Conservation (phyloP, 2,113 vertebrate species). For the Protobothrops mucrosquamatus region DNA sequence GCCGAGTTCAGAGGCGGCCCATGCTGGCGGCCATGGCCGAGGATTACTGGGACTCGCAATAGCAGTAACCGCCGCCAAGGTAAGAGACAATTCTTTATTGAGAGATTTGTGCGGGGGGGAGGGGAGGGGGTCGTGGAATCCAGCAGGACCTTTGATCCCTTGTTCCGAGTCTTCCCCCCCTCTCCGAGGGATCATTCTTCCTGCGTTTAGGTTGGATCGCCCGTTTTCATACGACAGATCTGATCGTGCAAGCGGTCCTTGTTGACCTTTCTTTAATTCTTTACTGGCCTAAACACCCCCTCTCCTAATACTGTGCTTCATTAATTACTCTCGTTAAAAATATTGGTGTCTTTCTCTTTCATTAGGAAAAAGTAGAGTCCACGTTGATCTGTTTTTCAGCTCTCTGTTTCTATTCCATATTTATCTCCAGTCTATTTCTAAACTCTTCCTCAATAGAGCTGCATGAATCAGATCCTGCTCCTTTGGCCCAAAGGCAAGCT, state of each 20-base stretch:
- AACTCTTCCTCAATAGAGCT: not conserved
- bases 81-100: not conserved
- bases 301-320: not conserved
- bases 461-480: not conserved
- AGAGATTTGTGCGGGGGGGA: not conserved
- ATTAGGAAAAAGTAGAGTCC: not conserved
- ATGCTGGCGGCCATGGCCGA: constrained; percentile 36
- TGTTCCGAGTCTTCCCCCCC: not conserved
- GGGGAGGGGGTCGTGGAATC: not conserved
- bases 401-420: not conserved
- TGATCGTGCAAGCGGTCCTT: not conserved
- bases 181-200: not conserved
- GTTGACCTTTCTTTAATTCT: not conserved
- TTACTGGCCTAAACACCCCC: not conserved
- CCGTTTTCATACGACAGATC: not conserved
- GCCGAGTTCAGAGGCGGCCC: constrained; percentile 19
- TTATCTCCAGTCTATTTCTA: not conserved
- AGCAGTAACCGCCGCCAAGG: constrained; percentile 6
- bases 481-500: not conserved
- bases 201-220: not conserved
- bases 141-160: constrained; percentile 7
- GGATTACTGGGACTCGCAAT: constrained; percentile 33
- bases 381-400: not conserved
- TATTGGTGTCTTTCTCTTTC: not conserved
- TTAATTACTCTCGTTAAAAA: not conserved